A percentile compares a stretch with the other conserved stretches of the same genome.
These are phyloP conservation scores for Calidris pygmaea DNA, from an alignment of 2,113 vertebrate genomes.

Conservation along the genomic window DNA sequence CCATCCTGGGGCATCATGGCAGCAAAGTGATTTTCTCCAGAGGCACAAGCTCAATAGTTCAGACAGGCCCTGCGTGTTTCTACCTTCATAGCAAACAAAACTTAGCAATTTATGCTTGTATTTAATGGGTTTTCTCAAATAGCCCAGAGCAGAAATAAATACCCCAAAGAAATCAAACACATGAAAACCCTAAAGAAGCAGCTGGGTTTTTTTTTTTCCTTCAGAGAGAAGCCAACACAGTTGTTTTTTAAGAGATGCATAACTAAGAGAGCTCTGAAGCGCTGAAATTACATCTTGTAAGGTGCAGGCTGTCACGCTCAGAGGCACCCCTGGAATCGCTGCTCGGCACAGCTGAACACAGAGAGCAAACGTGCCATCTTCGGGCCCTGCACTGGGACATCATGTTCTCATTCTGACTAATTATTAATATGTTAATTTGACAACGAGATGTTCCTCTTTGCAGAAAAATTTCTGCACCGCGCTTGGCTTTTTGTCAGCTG, in stretches of 20 bases:
- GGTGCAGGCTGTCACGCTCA: neutral
- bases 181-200: neutral
- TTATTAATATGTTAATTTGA: conserved; percentile 60
- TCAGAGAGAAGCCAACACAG: neutral
- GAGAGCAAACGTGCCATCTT: neutral
- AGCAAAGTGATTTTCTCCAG: neutral
- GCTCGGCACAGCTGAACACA: neutral
- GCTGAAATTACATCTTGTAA: conserved; percentile 1
- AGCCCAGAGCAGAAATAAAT: neutral
- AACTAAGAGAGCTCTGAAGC: neutral
- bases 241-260: neutral
- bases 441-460: neutral
- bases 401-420: neutral
- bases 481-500: neutral
- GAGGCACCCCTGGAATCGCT: neutral
- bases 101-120: neutral
- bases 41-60: neutral
- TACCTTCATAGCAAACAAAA: neutral
- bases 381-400: neutral
- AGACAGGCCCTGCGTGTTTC: neutral
- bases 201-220: neutral
- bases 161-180: neutral
- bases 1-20: neutral
- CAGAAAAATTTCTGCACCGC: accelerated
- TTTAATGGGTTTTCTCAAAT: neutral